Evolutionary conservation across 2,113 vertebrate species (phyloP).

Genomic region (Labeo rohita): DNA sequence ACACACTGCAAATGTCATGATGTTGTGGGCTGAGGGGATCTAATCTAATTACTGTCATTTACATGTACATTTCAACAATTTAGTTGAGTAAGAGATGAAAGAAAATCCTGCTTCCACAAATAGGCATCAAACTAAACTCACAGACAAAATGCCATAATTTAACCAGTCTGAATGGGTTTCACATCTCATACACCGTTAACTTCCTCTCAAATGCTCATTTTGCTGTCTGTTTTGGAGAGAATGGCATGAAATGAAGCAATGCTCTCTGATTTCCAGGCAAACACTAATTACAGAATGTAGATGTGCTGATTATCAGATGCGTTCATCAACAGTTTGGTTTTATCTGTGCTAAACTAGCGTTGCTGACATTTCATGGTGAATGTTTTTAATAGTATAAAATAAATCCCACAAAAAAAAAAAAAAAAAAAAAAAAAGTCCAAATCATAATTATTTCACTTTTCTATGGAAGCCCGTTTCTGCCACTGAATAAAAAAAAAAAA

Average conservation of each 20-base stretch:
- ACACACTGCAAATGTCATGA: background rate
- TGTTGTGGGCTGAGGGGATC: background rate
- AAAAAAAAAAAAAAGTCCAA: background rate
- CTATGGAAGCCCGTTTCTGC: too few species aligned
- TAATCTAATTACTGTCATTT: background rate
- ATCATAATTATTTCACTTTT: too few species aligned
- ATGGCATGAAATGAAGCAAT: background rate
- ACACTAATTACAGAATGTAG: background rate
- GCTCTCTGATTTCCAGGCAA: constrained; percentile 2
- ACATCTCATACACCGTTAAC: background rate
- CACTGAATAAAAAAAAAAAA: too few species aligned
- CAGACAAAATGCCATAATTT: background rate
- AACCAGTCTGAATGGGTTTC: background rate
- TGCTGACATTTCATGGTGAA: background rate
- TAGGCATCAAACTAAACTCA: background rate
- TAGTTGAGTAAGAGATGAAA: background rate
- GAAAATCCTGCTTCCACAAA: background rate
- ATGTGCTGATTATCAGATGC: background rate
- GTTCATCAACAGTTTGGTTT: background rate
- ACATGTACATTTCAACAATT: background rate
- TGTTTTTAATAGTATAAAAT: background rate
- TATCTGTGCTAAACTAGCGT: background rate
- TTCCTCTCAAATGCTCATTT: background rate
- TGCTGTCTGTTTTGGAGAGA: background rate
- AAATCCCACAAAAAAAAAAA: background rate